A percentile compares a stretch with the other conserved stretches of the same genome.
Conservation (phyloP, 2,888 invertebrate species). For the Tachina grossa region DNA sequence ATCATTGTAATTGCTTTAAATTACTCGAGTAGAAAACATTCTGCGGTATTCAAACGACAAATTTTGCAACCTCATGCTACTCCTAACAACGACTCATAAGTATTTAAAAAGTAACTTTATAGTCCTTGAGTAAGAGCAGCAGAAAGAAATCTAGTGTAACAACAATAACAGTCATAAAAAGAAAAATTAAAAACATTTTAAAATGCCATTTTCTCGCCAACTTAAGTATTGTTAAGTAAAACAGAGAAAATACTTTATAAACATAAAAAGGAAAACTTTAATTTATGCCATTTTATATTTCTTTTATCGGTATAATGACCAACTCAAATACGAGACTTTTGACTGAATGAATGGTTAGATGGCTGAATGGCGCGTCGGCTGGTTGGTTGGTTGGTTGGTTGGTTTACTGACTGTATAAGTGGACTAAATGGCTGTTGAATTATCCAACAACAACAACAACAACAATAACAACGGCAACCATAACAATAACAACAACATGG, state of each 20-base stretch:
- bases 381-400: constrained; percentile 10
- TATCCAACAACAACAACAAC: constrained; percentile 33
- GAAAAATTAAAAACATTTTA: constrained; percentile 54
- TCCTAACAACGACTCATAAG: constrained; percentile 6
- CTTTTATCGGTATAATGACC: constrained; percentile 55
- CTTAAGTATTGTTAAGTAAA: constrained; percentile 51
- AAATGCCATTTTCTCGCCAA: constrained; percentile 51
- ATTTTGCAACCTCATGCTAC: neutral
- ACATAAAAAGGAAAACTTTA: constrained; percentile 44
- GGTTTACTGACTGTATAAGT: constrained; percentile 24
- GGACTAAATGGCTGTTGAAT: constrained; percentile 57
- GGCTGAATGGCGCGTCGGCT: constrained; percentile 16
- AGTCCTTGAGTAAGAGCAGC: constrained; percentile 8
- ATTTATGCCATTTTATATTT: constrained; percentile 49
- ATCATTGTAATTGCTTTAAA: neutral
- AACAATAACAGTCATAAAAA: constrained; percentile 27
- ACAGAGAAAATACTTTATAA: constrained; percentile 33
- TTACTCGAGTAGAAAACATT: constrained; percentile 6
- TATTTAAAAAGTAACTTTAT: constrained; percentile 51
- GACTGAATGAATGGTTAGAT: constrained; percentile 9
- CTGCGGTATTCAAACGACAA: neutral
- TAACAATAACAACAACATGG: neutral
- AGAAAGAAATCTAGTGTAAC: constrained; percentile 7
- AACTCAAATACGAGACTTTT: constrained; percentile 52
- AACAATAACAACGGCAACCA: constrained; percentile 21